phyloP scores from a whole-genome alignment of 2,797 vertebrate species.

The Rachycentron canadum region DNA sequence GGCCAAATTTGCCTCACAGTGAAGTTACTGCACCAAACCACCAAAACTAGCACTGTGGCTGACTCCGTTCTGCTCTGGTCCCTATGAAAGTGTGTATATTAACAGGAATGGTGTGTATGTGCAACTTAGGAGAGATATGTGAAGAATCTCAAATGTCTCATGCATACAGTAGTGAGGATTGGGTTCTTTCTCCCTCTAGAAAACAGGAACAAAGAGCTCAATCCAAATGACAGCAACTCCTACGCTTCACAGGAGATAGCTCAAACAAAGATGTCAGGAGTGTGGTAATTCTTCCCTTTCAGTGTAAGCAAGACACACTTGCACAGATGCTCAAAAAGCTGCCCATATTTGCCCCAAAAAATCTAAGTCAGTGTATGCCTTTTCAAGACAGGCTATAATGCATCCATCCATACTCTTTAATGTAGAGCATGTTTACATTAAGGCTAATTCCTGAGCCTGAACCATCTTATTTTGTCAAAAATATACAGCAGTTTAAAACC shows the following conservation, averaged over 20 bases:
- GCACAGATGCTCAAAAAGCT: conserved; percentile 18
- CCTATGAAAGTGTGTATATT: conserved; percentile 1
- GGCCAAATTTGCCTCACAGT: neutral
- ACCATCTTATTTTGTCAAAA: conserved; percentile 7
- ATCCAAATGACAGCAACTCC: conserved; percentile 30
- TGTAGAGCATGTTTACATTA: neutral
- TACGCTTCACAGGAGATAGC: conserved; percentile 8
- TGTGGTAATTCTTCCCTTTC: conserved; percentile 12
- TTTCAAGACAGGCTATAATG: conserved; percentile 36
- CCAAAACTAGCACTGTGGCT: too few relatives aligned
- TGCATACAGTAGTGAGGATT: neutral
- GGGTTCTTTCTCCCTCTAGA: neutral
- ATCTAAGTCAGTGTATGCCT: conserved; percentile 53
- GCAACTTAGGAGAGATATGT: neutral
- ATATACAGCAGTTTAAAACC: neutral
- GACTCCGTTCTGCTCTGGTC: neutral
- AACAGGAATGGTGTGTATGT: neutral
- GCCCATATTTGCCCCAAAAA: conserved; percentile 32
- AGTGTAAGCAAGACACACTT: conserved; percentile 20
- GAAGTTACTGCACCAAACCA: neutral
- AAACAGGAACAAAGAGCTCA: conserved; percentile 24
- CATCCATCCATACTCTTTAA: conserved; percentile 13
- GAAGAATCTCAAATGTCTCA: neutral
- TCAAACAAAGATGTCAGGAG: conserved; percentile 32
- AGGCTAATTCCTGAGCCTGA: neutral